These are phyloP conservation scores for Athalia rosae DNA, from an alignment of 2,888 invertebrate species.

Conservation along the genomic window DNA sequence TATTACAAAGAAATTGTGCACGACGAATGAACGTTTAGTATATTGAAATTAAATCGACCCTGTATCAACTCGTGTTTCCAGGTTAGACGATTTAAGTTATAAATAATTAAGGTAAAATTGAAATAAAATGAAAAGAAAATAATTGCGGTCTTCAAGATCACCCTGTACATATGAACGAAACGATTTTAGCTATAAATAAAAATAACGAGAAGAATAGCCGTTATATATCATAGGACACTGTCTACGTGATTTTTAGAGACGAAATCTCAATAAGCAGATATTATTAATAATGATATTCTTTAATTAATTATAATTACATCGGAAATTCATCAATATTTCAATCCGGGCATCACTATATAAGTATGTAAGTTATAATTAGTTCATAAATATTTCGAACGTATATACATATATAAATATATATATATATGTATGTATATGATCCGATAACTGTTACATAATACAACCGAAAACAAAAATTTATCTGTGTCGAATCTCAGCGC, in stretches of 20 bases:
- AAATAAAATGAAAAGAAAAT: slow-evolving; percentile 21
- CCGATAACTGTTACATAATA: too few species aligned
- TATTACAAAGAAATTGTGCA: not conserved
- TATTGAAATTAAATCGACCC: too few species aligned
- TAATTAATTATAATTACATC: too few species aligned
- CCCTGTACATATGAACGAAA: slow-evolving; percentile 12
- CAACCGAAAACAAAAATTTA: too few species aligned
- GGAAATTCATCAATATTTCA: not conserved
- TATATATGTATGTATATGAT: not conserved
- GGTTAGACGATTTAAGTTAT: too few species aligned
- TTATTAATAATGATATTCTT: too few species aligned
- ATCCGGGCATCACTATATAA: slow-evolving; percentile 26
- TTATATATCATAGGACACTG: not conserved
- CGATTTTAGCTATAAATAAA: slow-evolving; percentile 12
- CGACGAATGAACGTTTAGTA: slow-evolving; percentile 19
- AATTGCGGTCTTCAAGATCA: slow-evolving; percentile 27
- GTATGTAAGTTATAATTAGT: slow-evolving; percentile 10
- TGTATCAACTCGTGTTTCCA: too few species aligned
- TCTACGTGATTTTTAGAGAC: slow-evolving; percentile 25
- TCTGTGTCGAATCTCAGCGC: too few species aligned
- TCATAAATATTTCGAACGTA: not conserved
- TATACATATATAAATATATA: not conserved
- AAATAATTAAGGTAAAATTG: too few species aligned
- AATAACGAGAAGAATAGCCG: not conserved
- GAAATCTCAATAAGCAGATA: not conserved